A percentile compares a stretch with the other conserved stretches of the same genome.
phyloP scores from a whole-genome alignment of 2,797 vertebrate species.

The Syngnathus acus region DNA sequence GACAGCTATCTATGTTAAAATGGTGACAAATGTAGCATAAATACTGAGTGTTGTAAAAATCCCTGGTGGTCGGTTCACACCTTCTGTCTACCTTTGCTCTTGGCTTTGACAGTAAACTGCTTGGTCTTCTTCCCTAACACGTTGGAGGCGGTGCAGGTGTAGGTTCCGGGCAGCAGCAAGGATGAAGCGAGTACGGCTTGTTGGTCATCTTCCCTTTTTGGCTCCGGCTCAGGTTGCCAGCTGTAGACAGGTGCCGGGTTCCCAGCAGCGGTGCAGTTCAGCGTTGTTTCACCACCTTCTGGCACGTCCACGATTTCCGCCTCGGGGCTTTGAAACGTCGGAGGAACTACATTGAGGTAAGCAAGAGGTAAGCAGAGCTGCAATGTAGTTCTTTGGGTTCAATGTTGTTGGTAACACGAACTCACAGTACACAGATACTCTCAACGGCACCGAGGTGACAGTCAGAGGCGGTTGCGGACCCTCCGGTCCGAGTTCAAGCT shows the following conservation, averaged over 20 bases:
- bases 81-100: constrained; percentile 52
- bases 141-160: constrained; percentile 68
- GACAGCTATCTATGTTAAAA: constrained; percentile 26
- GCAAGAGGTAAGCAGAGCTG: neutral
- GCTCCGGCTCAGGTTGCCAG: constrained; percentile 53
- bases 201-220: constrained; percentile 16
- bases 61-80: neutral
- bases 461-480: constrained; percentile 57
- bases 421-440: constrained; percentile 60
- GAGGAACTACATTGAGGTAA: constrained; percentile 46
- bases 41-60: constrained; percentile 21
- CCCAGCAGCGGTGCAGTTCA: constrained; percentile 66
- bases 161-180: constrained; percentile 57
- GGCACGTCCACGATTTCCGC: constrained; percentile 48
- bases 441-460: constrained; percentile 54
- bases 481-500: constrained; percentile 63
- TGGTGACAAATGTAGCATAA: constrained; percentile 41
- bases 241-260: constrained; percentile 62
- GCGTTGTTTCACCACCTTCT: constrained; percentile 38
- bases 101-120: constrained; percentile 57
- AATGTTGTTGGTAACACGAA: constrained; percentile 5
- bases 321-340: constrained; percentile 53
- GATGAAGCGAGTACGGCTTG: constrained; percentile 47
- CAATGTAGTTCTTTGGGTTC: too few species aligned
- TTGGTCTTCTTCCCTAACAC: constrained; percentile 59